These are phyloP conservation scores for Turdus rufiventris DNA, from an alignment of 2,113 vertebrate species.

Conservation along the genomic window DNA sequence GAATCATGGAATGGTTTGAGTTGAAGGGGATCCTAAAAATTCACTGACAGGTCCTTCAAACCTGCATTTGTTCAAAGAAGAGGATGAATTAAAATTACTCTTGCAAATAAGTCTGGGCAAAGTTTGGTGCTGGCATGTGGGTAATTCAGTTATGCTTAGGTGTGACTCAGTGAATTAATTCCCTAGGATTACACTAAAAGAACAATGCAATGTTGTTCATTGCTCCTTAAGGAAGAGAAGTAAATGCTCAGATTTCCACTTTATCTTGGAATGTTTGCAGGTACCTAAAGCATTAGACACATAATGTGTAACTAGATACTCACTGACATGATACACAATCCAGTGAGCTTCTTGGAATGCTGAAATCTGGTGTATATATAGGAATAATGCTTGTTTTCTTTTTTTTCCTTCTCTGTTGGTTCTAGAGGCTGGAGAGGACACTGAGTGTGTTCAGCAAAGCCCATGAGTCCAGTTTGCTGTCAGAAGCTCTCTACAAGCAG, in stretches of 20 bases:
- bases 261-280: neutral
- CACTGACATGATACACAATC: neutral
- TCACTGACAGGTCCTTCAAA: neutral
- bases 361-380: neutral
- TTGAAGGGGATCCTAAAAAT: neutral
- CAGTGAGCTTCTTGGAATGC: neutral
- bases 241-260: neutral
- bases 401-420: constrained; percentile 9
- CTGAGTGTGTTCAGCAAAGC: constrained; percentile 77
- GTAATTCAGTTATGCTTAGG: neutral
- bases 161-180: neutral
- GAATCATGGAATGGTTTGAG: neutral
- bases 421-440: constrained; percentile 83
- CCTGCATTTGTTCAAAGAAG: neutral
- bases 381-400: neutral
- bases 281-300: neutral
- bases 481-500: constrained; percentile 82
- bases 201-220: neutral
- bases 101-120: neutral
- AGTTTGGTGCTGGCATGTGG: neutral
- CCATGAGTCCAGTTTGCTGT: constrained; percentile 76
- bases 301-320: neutral
- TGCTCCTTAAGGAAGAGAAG: neutral
- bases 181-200: neutral
- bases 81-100: neutral